phyloP scores from a whole-genome alignment of 2,797 vertebrate genomes.

The Propithecus perrieri region DNA sequence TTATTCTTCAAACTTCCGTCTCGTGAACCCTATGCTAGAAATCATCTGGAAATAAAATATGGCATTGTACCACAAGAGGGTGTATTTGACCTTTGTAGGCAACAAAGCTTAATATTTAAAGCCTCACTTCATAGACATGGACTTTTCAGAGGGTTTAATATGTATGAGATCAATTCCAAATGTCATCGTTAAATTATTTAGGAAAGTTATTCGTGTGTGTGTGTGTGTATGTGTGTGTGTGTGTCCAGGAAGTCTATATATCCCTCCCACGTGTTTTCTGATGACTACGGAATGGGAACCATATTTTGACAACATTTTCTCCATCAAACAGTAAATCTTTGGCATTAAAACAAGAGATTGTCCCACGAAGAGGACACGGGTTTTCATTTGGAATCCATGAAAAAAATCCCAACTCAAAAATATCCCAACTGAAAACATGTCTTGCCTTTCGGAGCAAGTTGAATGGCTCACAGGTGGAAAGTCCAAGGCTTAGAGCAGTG shows the following conservation, averaged over 20 bases:
- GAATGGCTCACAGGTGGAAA: neutral
- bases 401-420: neutral
- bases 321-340: slow-evolving; percentile 64
- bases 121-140: neutral
- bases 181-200: slow-evolving; percentile 74
- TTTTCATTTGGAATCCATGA: slow-evolving; percentile 68
- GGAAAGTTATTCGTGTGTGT: neutral
- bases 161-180: slow-evolving; percentile 77
- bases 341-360: slow-evolving; percentile 57
- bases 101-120: slow-evolving; percentile 47
- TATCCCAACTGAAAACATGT: neutral
- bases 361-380: slow-evolving; percentile 35
- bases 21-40: neutral
- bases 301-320: slow-evolving; percentile 65
- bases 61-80: slow-evolving; percentile 74
- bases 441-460: neutral
- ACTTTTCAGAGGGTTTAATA: slow-evolving; percentile 66
- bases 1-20: neutral
- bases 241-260: slow-evolving; percentile 58
- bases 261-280: slow-evolving; percentile 69
- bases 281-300: slow-evolving; percentile 65
- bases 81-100: slow-evolving; percentile 68
- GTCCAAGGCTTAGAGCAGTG: neutral
- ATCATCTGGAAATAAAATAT: slow-evolving; percentile 55
- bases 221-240: neutral